Base-by-base conservation (phyloP, 2,888 invertebrate species). In the Achlya flavicornis region DNA sequence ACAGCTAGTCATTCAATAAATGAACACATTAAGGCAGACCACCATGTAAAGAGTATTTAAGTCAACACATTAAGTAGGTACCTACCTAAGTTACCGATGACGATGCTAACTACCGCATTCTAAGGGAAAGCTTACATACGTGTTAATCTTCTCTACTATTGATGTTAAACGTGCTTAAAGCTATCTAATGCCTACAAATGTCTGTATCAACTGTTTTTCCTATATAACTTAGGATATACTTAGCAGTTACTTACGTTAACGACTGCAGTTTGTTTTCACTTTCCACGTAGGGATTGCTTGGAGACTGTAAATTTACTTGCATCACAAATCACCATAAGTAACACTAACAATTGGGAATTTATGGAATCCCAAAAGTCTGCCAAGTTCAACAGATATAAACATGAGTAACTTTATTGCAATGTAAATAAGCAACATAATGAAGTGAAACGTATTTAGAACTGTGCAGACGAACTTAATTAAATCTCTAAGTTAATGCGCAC, bases 361-460 rank as follows among this genome's bases (percentile, higher is more conserved):
- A 60, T 60, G 4, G 41, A 26, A 60, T 60, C 12, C 60, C 19
- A 60, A 26, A 19, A 12, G 43, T 41, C 41, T 19, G 60, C 41
- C 60, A 41, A 60, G 60, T 26, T 60, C 43, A 60, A 60, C 60
- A 43, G 26, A 60, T 41, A 60, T 60, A 60, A 60, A 41, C 60
- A 60, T 26, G 35, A 38, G 58, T 16, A 59, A 35, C 41, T 41
- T 60, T 60, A 41, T 60, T 43, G 60, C 60, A 26, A 16, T 60
- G 41, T 60, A 60, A 60, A 60, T 26, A 41, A 12, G 60, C 60
- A 41, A 14, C n/a, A 41, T 60, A 41, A 60, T 60, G 60, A 41
- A 10, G 41, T 60, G 41, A 41, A 41, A 41, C 60, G 19, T 19
- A 60, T 60, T 60, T 60, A 60, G 26, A 19, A 26, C 41, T 35